Conservation (phyloP, 2,888 invertebrate species). For the Augochlorella aurata region DNA sequence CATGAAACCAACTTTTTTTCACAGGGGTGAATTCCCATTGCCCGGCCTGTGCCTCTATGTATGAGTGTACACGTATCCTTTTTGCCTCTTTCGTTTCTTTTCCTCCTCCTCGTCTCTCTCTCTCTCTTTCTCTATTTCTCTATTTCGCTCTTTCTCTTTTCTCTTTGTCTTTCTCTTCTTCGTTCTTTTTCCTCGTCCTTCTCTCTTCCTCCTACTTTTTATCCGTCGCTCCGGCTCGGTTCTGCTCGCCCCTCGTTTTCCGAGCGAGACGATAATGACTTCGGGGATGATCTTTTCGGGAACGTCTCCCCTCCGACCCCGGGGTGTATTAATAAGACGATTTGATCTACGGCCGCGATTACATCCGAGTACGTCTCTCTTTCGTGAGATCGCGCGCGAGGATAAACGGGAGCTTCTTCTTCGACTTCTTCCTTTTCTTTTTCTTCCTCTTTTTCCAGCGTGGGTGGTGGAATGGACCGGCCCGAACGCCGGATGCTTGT, state of each 20-base stretch:
- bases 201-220: not conserved
- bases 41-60: slow-evolving; percentile 19
- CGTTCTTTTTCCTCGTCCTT: too few relatives aligned
- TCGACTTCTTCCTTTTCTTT: not conserved
- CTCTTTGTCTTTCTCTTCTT: too few relatives aligned
- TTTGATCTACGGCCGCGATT: slow-evolving; percentile 45
- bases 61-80: slow-evolving; percentile 32
- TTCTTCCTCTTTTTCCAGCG: not conserved
- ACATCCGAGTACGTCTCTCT: slow-evolving; percentile 14
- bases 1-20: slow-evolving; percentile 66
- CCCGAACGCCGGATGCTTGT: slow-evolving; percentile 1
- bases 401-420: slow-evolving; percentile 29
- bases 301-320: not conserved
- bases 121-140: not conserved
- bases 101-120: not conserved
- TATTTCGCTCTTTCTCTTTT: not conserved
- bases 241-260: slow-evolving; percentile 8
- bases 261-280: slow-evolving; percentile 54
- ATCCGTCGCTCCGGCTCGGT: not conserved
- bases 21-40: slow-evolving; percentile 62
- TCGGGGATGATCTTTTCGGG: slow-evolving; percentile 62
- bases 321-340: slow-evolving; percentile 56
- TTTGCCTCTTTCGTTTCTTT: slow-evolving; percentile 23
- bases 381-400: not conserved
- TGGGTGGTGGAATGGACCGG: not conserved